Base-by-base conservation (phyloP, 2,888 invertebrate species). In the Hydrotaea diabolus region DNA sequence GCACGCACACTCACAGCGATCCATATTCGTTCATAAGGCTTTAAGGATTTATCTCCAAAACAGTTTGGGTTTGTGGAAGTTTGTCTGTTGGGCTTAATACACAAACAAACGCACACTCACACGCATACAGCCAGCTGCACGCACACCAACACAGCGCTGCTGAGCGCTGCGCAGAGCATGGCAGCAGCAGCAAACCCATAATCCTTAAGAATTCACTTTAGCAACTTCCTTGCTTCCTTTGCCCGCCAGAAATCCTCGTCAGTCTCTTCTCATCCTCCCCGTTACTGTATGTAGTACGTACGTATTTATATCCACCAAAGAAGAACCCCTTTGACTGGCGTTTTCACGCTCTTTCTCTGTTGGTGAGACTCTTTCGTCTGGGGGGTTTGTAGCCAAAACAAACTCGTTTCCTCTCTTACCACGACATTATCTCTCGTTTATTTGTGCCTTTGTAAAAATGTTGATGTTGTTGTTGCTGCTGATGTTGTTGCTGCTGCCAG, bases 181-280 rank as follows among this genome's bases (percentile, higher is more conserved):
- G 72, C 72, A 57, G 59, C 21, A 57, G 59, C 21, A 83, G 64
- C 57, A 77, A 82, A 77, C 62, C 82, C 39, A 82, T 85, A 85
- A 85, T 85, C 85, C 85, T 62, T 62, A 82, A 80, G 82, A 85
- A 85, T 80, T 82, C 69, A 74, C 71, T 82, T 80, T 82, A 80
- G 82, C 77, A 79, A 69, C 39, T 69, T 69, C 69, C 69, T 80
- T 69, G 46, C 39, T 69, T 69, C 69, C 69, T 80, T 69, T 82
- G 74, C 78, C 79, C 66, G n/a, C 80, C 80, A 73, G 66, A 80
- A 55, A 80, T 75, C 77, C 62, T n/a, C n/a, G 36, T 66, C 31
- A 49, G 7, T 36, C 8, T 79, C 39, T 57, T 69, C 7, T 43
- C 17, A 9, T 1, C 15, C 17, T 26, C 26, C 21, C 23, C 26